phyloP scores from a whole-genome alignment of 2,113 vertebrate species.

The Heteronetta atricapilla region DNA sequence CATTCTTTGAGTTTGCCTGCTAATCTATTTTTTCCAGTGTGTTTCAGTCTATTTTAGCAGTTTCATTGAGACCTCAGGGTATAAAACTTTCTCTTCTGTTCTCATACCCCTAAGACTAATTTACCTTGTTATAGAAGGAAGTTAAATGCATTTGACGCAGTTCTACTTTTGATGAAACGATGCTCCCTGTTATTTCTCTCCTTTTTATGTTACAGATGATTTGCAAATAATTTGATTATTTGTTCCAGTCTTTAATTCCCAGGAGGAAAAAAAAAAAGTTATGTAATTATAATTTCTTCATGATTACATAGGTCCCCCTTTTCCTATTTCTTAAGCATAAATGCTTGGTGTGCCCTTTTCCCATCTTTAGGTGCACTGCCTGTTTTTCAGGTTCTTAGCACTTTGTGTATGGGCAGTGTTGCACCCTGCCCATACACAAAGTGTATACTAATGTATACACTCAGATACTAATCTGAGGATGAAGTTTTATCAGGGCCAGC shows the following conservation, averaged over 20 bases:
- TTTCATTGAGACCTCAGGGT: not conserved
- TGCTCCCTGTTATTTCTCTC: not conserved
- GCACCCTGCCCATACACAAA: too few relatives aligned
- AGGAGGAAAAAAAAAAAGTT: not conserved
- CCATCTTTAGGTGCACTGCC: not conserved
- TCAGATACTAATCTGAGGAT: not conserved
- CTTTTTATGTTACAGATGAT: slow-evolving; percentile 5
- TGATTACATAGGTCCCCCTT: not conserved
- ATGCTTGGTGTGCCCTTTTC: slow-evolving; percentile 7
- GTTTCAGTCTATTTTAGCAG: not conserved
- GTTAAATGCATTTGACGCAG: slow-evolving; percentile 25
- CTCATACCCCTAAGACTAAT: not conserved
- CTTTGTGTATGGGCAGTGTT: not conserved
- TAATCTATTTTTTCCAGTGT: not conserved
- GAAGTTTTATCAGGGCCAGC: not conserved
- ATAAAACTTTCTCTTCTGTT: not conserved
- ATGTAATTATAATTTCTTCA: not conserved
- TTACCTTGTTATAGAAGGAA: not conserved
- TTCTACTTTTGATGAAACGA: not conserved
- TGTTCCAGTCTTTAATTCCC: not conserved
- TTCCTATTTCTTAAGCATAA: not conserved
- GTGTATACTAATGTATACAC: too few relatives aligned
- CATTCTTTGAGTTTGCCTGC: not conserved
- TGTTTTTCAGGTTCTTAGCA: not conserved
- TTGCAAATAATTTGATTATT: slow-evolving; percentile 24